These are phyloP conservation scores for Phenacoccus solenopsis DNA, from an alignment of 1,140 invertebrate genomes.

Conservation along the genomic window DNA sequence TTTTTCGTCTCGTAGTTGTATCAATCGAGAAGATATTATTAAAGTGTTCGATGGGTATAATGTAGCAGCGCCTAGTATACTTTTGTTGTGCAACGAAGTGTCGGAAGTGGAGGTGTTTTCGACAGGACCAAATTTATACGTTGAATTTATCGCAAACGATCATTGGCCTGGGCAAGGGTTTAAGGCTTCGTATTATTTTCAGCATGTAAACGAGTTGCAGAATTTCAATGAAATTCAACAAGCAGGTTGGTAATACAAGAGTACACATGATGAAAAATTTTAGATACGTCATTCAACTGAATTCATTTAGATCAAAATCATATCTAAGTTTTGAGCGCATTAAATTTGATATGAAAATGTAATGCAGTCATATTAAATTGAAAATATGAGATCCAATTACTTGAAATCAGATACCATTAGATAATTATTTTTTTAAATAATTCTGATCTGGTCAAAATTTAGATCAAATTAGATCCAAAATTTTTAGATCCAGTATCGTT, in stretches of 20 bases:
- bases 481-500: too few relatives aligned
- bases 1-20: conserved; percentile 50
- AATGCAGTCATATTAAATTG: too few relatives aligned
- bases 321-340: too few relatives aligned
- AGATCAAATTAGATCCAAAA: too few relatives aligned
- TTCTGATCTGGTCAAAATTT: too few relatives aligned
- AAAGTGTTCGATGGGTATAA: conserved; percentile 61
- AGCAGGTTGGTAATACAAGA: not conserved
- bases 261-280: too few relatives aligned
- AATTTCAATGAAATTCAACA: conserved; percentile 33
- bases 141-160: conserved; percentile 71
- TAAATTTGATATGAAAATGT: too few relatives aligned
- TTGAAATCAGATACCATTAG: too few relatives aligned
- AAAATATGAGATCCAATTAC: too few relatives aligned
- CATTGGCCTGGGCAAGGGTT: conserved; percentile 71
- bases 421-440: too few relatives aligned
- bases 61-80: conserved; percentile 51
- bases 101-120: conserved; percentile 64
- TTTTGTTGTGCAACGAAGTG: conserved; percentile 64
- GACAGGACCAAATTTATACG: conserved; percentile 58
- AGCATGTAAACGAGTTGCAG: conserved; percentile 35
- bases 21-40: conserved; percentile 66
- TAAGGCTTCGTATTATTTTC: conserved; percentile 67
- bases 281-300: too few relatives aligned
- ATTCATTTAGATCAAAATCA: too few relatives aligned